A percentile compares a stretch with the other conserved stretches of the same genome.
Conservation (phyloP, 2,797 vertebrate species). For the Bovichtus variegatus region DNA sequence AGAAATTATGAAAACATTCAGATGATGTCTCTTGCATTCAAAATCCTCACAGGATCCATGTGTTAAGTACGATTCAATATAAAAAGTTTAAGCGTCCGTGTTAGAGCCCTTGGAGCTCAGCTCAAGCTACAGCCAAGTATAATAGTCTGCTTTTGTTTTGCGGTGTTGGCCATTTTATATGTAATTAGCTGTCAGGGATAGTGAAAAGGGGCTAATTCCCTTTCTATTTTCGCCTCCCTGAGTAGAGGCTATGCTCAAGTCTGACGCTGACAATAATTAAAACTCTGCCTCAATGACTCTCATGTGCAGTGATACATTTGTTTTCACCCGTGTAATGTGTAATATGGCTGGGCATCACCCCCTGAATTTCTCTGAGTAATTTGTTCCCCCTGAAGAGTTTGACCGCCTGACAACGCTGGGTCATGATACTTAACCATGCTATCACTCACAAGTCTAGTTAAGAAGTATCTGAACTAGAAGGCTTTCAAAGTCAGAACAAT, state of each 20-base stretch:
- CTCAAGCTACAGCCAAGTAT: conserved; percentile 57
- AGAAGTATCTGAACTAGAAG: conserved; percentile 54
- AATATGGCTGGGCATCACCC: conserved; percentile 61
- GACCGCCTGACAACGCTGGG: conserved; percentile 68
- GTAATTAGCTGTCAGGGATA: conserved; percentile 85
- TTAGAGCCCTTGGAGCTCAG: conserved; percentile 53
- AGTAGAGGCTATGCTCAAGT: conserved; percentile 66
- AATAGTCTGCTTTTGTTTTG: conserved; percentile 81
- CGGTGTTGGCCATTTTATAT: conserved; percentile 75
- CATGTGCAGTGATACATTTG: conserved; percentile 69
- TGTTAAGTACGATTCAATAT: conserved; percentile 47
- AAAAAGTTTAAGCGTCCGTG: conserved; percentile 50
- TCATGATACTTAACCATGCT: conserved; percentile 72
- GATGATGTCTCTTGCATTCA: conserved; percentile 45
- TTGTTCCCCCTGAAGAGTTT: conserved; percentile 75
- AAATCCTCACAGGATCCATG: conserved; percentile 15
- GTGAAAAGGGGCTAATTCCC: conserved; percentile 79
- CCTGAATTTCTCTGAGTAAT: conserved; percentile 68
- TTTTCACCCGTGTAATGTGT: conserved; percentile 74
- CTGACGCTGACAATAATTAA: conserved; percentile 85
- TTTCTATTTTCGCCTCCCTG: conserved; percentile 74
- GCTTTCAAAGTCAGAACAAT: conserved; percentile 53
- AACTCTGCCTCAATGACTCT: conserved; percentile 77
- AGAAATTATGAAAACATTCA: conserved; percentile 46
- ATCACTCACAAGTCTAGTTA: conserved; percentile 75